These are phyloP conservation scores for Polyodon spathula DNA, from an alignment of 2,113 vertebrate genomes.

Conservation along the genomic window DNA sequence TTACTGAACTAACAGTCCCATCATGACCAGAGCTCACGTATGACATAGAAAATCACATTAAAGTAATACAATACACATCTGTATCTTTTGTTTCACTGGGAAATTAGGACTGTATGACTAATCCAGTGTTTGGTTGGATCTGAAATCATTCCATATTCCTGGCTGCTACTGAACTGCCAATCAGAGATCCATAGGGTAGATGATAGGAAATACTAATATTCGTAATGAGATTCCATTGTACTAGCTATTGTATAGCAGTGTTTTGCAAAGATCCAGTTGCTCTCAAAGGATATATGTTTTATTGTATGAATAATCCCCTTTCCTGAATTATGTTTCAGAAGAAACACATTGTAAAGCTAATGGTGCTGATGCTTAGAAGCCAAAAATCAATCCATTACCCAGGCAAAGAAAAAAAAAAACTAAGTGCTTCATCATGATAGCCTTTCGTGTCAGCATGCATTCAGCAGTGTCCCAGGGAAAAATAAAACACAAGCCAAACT, in stretches of 20 bases:
- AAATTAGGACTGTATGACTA: too few species aligned
- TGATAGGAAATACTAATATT: too few species aligned
- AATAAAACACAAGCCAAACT: constrained; percentile 48
- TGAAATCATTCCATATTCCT: too few species aligned
- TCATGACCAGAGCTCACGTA: too few species aligned
- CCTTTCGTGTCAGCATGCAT: constrained; percentile 46
- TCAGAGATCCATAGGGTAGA: too few species aligned
- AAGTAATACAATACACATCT: too few species aligned
- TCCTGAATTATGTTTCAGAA: constrained; percentile 35
- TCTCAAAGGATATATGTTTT: constrained; percentile 4
- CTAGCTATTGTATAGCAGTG: not conserved
- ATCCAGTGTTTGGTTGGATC: too few species aligned
- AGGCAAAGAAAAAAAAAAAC: constrained; percentile 28
- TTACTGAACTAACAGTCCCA: too few species aligned
- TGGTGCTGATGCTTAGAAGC: constrained; percentile 44
- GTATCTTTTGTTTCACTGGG: too few species aligned
- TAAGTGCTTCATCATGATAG: constrained; percentile 54
- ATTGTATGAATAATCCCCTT: constrained; percentile 32
- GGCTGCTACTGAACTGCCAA: too few species aligned
- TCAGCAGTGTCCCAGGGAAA: constrained; percentile 39
- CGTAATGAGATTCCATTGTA: too few species aligned
- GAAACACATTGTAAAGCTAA: constrained; percentile 33
- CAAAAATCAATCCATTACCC: constrained; percentile 55
- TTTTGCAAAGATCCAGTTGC: not conserved
- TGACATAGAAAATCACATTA: too few species aligned